Conservation (phyloP, 2,888 invertebrate species). For the Resseliella maxima region DNA sequence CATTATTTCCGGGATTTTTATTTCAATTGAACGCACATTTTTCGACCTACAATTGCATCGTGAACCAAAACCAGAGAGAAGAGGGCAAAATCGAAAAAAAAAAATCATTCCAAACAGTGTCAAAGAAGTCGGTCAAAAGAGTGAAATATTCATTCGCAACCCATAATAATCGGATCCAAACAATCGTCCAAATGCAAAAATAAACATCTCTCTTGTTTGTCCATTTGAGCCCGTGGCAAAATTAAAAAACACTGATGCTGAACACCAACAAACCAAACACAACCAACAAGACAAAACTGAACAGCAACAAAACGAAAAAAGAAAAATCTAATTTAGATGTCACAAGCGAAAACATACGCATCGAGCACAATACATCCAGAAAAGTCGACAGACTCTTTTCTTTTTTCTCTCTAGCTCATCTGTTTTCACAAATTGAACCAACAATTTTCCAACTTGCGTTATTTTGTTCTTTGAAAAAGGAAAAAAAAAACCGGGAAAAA, state of each 20-base stretch:
- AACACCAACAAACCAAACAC: background rate
- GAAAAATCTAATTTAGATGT: constrained; percentile 53
- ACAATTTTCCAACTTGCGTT: background rate
- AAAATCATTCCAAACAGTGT: background rate
- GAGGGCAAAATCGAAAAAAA: too few species aligned
- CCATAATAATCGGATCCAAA: constrained; percentile 41
- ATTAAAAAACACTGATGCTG: constrained; percentile 29
- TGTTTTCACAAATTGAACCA: background rate
- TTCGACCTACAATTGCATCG: background rate
- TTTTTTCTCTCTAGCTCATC: background rate
- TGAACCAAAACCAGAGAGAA: too few species aligned
- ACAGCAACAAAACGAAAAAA: background rate
- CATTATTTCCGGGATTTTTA: background rate
- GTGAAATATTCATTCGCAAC: background rate
- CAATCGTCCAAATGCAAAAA: constrained; percentile 7
- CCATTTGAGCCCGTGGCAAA: background rate
- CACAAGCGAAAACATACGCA: constrained; percentile 40
- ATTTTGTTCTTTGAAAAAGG: background rate
- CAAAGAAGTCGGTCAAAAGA: constrained; percentile 38
- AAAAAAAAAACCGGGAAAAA: too few species aligned
- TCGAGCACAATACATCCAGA: constrained; percentile 7
- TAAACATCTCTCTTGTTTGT: background rate
- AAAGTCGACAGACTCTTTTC: constrained; percentile 3
- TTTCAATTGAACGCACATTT: constrained; percentile 30
- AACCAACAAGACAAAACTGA: background rate